phyloP scores from a whole-genome alignment of 2,797 vertebrate species.

The Catamblyrhynchus diadema region DNA sequence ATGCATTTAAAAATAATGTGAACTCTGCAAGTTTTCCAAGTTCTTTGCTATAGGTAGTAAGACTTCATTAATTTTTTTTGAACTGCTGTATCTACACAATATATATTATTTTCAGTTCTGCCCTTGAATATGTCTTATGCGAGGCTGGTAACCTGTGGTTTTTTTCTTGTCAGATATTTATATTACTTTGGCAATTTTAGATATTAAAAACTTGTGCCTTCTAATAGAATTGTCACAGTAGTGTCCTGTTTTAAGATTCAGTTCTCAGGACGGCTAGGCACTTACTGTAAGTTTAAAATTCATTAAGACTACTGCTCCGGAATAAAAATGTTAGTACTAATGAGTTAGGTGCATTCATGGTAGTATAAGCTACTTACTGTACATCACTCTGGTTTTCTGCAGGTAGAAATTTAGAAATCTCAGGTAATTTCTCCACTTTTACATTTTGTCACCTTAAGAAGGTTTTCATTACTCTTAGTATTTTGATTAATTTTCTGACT shows the following conservation, averaged over 20 bases:
- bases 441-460: not conserved
- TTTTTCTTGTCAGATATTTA: constrained; percentile 8
- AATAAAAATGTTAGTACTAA: not conserved
- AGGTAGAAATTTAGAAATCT: not conserved
- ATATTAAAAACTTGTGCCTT: not conserved
- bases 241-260: not conserved
- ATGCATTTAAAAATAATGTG: not conserved
- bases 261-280: not conserved
- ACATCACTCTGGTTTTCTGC: not conserved
- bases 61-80: not conserved
- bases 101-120: not conserved
- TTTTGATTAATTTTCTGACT: not conserved
- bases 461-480: not conserved
- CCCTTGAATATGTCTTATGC: not conserved
- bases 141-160: not conserved
- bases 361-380: not conserved
- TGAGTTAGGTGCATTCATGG: not conserved
- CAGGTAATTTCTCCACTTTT: not conserved
- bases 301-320: not conserved
- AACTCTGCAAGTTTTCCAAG: not conserved
- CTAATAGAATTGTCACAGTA: not conserved
- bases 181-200: constrained; percentile 2
- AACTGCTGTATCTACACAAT: not conserved
- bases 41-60: not conserved
- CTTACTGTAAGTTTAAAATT: not conserved